These are phyloP conservation scores for Scomber colias DNA, from an alignment of 2,113 vertebrate genomes.

Conservation along the genomic window DNA sequence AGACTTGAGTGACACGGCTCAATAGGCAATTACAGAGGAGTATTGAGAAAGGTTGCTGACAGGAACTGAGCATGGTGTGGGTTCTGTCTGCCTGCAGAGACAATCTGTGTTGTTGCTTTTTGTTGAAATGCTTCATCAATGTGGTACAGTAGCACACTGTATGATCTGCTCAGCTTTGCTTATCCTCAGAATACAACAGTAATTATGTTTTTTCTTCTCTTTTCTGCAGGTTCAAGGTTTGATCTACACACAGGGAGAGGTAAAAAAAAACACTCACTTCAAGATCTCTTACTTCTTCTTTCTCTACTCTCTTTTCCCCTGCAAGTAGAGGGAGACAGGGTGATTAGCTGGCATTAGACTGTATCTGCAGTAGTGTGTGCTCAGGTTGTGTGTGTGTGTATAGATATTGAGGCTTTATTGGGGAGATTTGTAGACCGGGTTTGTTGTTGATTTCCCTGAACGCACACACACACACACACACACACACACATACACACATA, in stretches of 20 bases:
- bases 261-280: constrained; percentile 50
- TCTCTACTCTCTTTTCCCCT: constrained; percentile 13
- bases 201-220: constrained; percentile 33
- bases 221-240: constrained; percentile 71
- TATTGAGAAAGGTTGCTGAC: constrained; percentile 32
- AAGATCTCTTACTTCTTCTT: constrained; percentile 9
- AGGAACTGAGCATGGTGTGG: constrained; percentile 10
- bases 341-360: constrained; percentile 44
- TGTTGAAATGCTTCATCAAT: constrained; percentile 33
- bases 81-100: constrained; percentile 27
- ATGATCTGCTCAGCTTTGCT: constrained; percentile 17
- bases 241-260: constrained; percentile 77
- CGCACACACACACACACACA: background rate
- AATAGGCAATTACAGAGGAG: constrained; percentile 60
- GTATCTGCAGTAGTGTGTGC: constrained; percentile 29
- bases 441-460: constrained; percentile 23
- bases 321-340: background rate
- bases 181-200: constrained; percentile 7
- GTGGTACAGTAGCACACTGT: background rate
- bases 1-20: constrained; percentile 59
- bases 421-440: constrained; percentile 28
- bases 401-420: constrained; percentile 29
- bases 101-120: constrained; percentile 40
- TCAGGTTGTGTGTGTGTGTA: constrained; percentile 26
- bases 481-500: background rate